Conservation (phyloP, 2,797 vertebrate genomes). For the Xiphorhynchus erythropygius region DNA sequence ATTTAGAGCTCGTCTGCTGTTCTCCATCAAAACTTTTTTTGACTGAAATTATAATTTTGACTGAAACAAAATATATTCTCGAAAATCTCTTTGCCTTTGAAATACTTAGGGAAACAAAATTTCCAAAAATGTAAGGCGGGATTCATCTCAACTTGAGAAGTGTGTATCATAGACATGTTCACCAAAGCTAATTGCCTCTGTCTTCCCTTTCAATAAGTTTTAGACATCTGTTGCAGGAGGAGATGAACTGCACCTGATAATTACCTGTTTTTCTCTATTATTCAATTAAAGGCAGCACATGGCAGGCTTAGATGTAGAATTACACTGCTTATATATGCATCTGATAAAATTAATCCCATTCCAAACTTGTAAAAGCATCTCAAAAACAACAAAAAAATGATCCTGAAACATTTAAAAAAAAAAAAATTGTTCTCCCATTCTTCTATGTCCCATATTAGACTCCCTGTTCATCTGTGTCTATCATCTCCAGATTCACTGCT, state of each 20-base stretch:
- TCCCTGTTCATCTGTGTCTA: neutral
- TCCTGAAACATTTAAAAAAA: neutral
- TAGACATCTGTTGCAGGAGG: neutral
- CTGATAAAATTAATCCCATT: neutral
- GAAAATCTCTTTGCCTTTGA: neutral
- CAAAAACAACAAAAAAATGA: neutral
- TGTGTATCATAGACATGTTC: neutral
- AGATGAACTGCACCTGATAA: neutral
- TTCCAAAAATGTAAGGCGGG: neutral
- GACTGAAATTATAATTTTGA: neutral
- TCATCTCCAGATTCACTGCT: accelerated
- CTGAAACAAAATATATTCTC: neutral
- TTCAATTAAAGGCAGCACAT: neutral
- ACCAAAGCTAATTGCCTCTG: neutral
- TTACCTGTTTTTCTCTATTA: neutral
- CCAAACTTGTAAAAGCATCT: neutral
- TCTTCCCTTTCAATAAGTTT: neutral
- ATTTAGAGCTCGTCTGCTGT: neutral
- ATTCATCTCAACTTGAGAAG: neutral
- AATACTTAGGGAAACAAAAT: neutral
- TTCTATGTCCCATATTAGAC: neutral
- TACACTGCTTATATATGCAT: neutral
- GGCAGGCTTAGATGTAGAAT: neutral
- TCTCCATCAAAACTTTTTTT: neutral
- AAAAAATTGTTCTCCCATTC: neutral